Conservation (phyloP, 1,140 invertebrate species). For the Pogonomyrmex californicus region DNA sequence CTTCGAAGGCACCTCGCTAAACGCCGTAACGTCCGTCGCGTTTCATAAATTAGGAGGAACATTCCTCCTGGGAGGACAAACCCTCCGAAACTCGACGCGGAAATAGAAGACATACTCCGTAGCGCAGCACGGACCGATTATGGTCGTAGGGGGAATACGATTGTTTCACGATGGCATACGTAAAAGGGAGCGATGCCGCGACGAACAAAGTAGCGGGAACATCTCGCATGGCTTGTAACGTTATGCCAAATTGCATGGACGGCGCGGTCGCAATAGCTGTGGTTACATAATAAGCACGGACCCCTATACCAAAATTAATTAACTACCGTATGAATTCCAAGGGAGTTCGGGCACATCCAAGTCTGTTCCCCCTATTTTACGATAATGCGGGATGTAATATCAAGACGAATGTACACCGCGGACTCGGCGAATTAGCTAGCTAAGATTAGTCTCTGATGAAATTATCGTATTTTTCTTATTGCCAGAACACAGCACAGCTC, state of each 20-base stretch:
- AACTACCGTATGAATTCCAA: conserved; percentile 38
- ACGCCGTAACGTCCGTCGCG: conserved; percentile 70
- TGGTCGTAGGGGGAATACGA: conserved; percentile 75
- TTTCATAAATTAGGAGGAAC: conserved; percentile 76
- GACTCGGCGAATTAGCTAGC: background rate
- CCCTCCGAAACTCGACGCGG: conserved; percentile 66
- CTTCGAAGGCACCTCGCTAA: conserved; percentile 61
- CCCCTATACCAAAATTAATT: conserved; percentile 66
- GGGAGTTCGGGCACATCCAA: conserved; percentile 3
- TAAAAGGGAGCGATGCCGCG: conserved; percentile 56
- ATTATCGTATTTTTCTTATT: conserved; percentile 43
- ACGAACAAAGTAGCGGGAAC: conserved; percentile 29
- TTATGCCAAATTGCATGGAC: conserved; percentile 54
- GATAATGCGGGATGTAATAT: conserved; percentile 30
- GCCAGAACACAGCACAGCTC: background rate
- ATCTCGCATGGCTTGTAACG: conserved; percentile 58
- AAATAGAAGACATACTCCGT: conserved; percentile 62
- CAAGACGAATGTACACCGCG: background rate
- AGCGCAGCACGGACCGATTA: conserved; percentile 62
- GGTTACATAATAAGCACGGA: conserved; percentile 38
- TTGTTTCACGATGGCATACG: conserved; percentile 73
- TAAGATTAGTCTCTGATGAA: conserved; percentile 52
- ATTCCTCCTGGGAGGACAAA: conserved; percentile 70
- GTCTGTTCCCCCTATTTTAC: conserved; percentile 27
- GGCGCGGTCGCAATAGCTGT: conserved; percentile 18